phyloP scores from a whole-genome alignment of 92 coral and sea anemone species.

The Muricea muricata region DNA sequence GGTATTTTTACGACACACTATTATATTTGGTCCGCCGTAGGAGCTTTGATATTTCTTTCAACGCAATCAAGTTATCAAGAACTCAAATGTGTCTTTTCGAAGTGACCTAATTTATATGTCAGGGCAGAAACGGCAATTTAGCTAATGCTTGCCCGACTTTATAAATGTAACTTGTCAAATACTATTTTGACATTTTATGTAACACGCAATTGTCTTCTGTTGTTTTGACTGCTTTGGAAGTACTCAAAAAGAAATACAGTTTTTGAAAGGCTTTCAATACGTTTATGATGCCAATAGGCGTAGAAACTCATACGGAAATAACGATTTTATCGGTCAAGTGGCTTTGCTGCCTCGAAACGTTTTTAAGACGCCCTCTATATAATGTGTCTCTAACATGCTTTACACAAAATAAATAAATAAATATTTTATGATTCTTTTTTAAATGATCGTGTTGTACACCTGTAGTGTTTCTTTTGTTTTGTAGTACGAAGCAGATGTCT shows the following conservation, averaged over 20 bases:
- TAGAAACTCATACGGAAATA: neutral
- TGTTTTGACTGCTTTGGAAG: neutral
- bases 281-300: no score
- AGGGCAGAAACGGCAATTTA: neutral
- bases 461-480: neutral
- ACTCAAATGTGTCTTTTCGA: neutral
- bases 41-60: neutral
- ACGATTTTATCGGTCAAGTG: neutral
- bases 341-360: neutral
- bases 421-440: no score
- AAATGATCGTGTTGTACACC: no score
- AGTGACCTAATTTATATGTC: neutral
- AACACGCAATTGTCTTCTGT: neutral
- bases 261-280: neutral
- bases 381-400: neutral
- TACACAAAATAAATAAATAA: no score
- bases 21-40: neutral
- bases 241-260: no score
- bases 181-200: neutral
- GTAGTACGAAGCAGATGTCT: neutral
- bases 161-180: neutral
- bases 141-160: neutral
- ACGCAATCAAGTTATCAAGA: neutral
- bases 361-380: neutral
- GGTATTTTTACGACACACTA: neutral